A percentile compares a stretch with the other conserved stretches of the same genome.
Conservation (phyloP, 2,888 invertebrate species). For the Tipula helvola region DNA sequence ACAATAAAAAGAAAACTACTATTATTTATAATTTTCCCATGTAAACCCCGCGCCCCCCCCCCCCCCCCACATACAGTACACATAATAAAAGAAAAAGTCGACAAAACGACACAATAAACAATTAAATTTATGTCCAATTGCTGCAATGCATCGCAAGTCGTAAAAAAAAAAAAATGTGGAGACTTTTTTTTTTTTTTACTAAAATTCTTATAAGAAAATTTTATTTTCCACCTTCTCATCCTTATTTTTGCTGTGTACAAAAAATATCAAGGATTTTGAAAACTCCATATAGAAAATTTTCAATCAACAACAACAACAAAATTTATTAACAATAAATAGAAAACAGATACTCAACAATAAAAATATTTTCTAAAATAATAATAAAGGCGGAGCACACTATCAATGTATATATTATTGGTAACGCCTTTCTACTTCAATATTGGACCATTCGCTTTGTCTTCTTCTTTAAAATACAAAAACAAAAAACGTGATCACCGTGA, state of each 20-base stretch:
- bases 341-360: background rate
- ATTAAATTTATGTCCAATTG: background rate
- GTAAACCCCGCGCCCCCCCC: background rate
- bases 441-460: slow-evolving; percentile 14
- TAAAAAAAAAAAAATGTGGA: background rate
- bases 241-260: background rate
- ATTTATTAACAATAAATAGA: background rate
- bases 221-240: background rate
- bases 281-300: background rate
- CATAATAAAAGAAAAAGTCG: background rate
- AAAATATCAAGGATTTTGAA: too few species aligned
- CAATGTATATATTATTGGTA: slow-evolving; percentile 14
- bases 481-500: slow-evolving; percentile 11
- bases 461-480: slow-evolving; percentile 8
- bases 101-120: background rate
- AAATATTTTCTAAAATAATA: background rate
- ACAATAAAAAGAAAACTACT: background rate
- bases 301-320: background rate
- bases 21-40: background rate
- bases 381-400: slow-evolving; percentile 15
- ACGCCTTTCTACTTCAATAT: slow-evolving; percentile 16
- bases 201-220: background rate
- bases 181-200: background rate
- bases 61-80: background rate
- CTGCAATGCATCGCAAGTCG: background rate